Conservation (phyloP, 2,888 invertebrate species). For the Caenorhabditis wallacei region DNA sequence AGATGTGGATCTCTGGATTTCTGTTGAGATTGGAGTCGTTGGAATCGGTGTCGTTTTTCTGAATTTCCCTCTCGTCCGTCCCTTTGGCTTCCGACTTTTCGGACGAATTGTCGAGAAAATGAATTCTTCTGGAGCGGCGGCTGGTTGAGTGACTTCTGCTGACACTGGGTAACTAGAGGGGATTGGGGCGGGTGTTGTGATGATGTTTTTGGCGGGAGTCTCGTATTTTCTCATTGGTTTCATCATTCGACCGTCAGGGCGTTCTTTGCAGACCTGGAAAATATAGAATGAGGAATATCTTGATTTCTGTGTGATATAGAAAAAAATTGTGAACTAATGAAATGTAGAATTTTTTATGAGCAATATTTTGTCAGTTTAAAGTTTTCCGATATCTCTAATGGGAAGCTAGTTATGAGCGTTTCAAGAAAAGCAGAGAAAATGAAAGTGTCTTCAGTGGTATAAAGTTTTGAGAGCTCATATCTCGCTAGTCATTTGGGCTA, state of each 20-base stretch:
- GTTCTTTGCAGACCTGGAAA: conserved; percentile 62
- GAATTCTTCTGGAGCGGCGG: conserved; percentile 66
- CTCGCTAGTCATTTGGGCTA: no score
- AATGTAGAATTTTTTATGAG: neutral
- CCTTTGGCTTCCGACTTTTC: conserved; percentile 58
- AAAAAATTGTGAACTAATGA: no score
- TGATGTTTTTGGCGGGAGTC: conserved; percentile 42
- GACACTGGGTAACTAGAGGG: conserved; percentile 32
- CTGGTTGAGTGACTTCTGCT: conserved; percentile 34
- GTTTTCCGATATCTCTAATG: neutral
- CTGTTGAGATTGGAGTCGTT: conserved; percentile 15
- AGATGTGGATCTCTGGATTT: conserved; percentile 4
- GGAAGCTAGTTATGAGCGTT: neutral
- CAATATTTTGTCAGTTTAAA: neutral
- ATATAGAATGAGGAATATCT: no score
- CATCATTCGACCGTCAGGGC: conserved; percentile 28
- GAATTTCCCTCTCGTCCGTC: conserved; percentile 40
- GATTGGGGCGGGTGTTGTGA: conserved; percentile 60
- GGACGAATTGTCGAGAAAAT: conserved; percentile 70
- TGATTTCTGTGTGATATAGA: no score
- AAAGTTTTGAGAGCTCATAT: no score
- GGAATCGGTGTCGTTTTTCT: conserved; percentile 38
- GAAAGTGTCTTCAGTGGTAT: no score
- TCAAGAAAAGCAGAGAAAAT: no score
- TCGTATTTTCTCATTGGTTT: conserved; percentile 64